Evolutionary conservation across 2,113 vertebrate species (phyloP).

Genomic region (Strigops habroptila): DNA sequence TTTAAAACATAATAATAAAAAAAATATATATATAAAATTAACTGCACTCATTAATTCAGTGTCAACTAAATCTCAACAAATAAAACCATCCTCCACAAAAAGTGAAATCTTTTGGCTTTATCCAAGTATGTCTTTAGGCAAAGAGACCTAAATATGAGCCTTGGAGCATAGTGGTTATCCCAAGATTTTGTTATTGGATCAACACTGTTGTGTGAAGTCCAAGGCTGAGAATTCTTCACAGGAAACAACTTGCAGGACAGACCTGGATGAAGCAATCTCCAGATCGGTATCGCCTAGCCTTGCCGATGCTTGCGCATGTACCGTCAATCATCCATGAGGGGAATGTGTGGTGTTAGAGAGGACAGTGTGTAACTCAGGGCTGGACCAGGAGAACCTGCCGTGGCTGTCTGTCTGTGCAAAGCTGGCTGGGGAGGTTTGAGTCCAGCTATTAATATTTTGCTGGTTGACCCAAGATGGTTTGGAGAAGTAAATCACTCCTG

Average conservation of each 20-base stretch:
- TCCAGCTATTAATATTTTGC: neutral
- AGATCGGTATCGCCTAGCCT: neutral
- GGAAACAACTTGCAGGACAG: neutral
- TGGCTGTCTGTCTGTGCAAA: neutral
- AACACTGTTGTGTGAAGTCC: neutral
- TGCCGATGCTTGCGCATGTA: neutral
- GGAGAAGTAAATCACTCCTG: neutral
- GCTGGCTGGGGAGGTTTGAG: neutral
- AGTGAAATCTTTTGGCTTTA: neutral
- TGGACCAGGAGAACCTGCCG: slow-evolving; percentile 10
- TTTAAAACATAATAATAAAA: neutral
- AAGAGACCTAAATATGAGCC: neutral
- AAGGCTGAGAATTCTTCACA: neutral
- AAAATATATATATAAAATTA: neutral
- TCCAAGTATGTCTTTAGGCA: neutral
- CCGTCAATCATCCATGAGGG: rapidly evolving
- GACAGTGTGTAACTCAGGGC: neutral
- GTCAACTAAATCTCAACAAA: neutral
- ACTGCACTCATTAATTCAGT: neutral
- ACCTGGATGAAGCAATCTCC: neutral
- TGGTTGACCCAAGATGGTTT: neutral
- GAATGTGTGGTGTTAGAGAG: neutral
- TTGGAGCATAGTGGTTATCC: neutral
- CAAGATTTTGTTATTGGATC: slow-evolving; percentile 6
- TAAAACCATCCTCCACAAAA: neutral